Base-by-base conservation (phyloP, 2,113 vertebrate species). In the Anolis sagrei region DNA sequence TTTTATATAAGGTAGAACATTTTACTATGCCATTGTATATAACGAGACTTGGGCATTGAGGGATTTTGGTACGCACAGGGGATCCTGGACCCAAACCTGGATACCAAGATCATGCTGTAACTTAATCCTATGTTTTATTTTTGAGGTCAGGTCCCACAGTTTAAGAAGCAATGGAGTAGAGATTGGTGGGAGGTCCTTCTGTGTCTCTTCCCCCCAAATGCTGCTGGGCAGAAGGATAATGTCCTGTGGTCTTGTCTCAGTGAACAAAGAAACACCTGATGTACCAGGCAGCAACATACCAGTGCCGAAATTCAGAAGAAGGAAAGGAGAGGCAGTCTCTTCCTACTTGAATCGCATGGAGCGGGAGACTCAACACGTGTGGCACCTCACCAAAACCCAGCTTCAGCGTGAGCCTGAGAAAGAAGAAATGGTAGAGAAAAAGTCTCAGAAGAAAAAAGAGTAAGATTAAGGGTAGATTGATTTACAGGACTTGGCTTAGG, bases 301-400 rank as follows among this genome's bases (percentile, higher is more conserved):
- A 0, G 95, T 98, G 64, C 98, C 97, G 76, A 96, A 84, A 74
- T 99, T 99, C 94, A 97, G 64, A 85, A 95, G 93, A 88, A 82
- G 90, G 10, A 96, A 93, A 66, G 9, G 78, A 1, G 99, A 99
- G 81, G 97, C 97, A 0, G 96, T 93, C 27, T 87, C 34, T 0
- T 94, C 96, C 1, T 99, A 97, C 9, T 0, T 98, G 8, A 86
- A 64, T 5, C 98, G 98, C 34, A 98, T 99, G 98, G 94, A 97
- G 14, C 95, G 89, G 66, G 98, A 97, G 93, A 94, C 97, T 0
- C 90, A 97, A 73, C 97, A 95, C 0, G 90, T 98, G 49, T 88
- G 97, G 0, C 99, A 99, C 91, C 98, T 98, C 76, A 94, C 96
- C 8, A 93, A 97, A 74, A 98, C 98, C 95, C 98, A 98, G 93